Conservation (phyloP, 2,113 vertebrate genomes). For the Stercorarius parasiticus region DNA sequence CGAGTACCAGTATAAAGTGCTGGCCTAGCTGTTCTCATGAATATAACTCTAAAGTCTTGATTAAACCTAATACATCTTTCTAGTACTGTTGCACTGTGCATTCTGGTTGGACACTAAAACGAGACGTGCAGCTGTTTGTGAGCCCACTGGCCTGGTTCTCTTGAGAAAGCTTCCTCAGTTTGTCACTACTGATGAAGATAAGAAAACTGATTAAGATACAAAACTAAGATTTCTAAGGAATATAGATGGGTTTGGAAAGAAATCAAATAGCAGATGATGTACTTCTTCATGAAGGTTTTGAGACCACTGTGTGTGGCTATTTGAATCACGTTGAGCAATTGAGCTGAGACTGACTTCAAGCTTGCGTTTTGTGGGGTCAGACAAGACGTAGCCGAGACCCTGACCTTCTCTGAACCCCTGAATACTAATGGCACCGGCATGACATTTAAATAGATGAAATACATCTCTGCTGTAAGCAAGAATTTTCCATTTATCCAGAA, state of each 20-base stretch:
- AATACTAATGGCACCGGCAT: neutral
- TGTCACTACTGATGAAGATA: neutral
- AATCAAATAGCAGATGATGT: neutral
- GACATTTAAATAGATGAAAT: neutral
- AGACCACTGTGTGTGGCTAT: neutral
- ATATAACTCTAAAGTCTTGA: neutral
- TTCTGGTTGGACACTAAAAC: neutral
- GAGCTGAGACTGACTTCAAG: neutral
- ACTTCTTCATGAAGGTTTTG: neutral
- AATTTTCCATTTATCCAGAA: neutral
- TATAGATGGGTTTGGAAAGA: neutral
- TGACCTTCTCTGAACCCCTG: neutral
- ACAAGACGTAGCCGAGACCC: neutral
- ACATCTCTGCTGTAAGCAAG: neutral
- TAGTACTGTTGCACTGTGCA: too few relatives aligned
- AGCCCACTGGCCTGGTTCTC: neutral
- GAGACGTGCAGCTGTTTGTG: neutral
- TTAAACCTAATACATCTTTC: neutral
- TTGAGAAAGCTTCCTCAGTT: neutral
- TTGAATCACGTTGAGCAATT: neutral
- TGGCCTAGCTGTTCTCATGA: accelerated
- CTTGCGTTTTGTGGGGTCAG: neutral
- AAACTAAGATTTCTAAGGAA: neutral
- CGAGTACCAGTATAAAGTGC: neutral
- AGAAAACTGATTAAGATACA: neutral